Evolutionary conservation across 2,888 invertebrate species (phyloP), one percentile per base, ranked within the genome.

Genomic region (Heliconius ethilla): DNA sequence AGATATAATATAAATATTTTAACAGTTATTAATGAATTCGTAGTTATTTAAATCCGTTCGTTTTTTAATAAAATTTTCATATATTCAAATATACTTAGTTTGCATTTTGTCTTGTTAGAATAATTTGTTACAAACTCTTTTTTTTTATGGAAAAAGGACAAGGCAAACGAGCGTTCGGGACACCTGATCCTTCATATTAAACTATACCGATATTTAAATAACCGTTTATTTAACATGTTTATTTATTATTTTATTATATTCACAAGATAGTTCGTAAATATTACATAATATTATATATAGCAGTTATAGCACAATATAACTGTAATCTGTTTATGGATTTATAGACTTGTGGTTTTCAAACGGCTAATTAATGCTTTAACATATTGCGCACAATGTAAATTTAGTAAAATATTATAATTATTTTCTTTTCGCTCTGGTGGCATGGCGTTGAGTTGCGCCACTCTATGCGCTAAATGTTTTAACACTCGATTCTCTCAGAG

Each of bases 331-430:
- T 63, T 62, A 62, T 25, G 62, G 25, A 25, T 62, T 25, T 62
- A 62, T 62, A 62, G 10, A 62, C 25, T 62, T 63, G 25, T 6
- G 62, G 62, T 65, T 65, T 65, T 65, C 65, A 29, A 65, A 65
- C 18, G 18, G 18, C 27, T 65, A 29, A 29, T 65, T 65, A 65
- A 65, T 27, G 6, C 65, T 15, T 65, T 27, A 29, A 65, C 29
- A 18, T 65, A 65, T 65, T 65, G 15, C 65, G 65, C 65, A 65
- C 29, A 59, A 59, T 2, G n/a, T 59, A 59, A n/a, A 9, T 59
- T 22, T n/a, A 59, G n/a, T 59, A n/a, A n/a, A 59, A 59, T 59
- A 11, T 22, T 59, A n/a, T 11, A 59, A 59, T 10, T 11, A n/a
- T n/a, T 59, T 59, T 59, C n/a, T 11, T 59, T n/a, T 59, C n/a